Conservation (phyloP, 2,888 invertebrate genomes). For the Tetramorium bicarinatum region DNA sequence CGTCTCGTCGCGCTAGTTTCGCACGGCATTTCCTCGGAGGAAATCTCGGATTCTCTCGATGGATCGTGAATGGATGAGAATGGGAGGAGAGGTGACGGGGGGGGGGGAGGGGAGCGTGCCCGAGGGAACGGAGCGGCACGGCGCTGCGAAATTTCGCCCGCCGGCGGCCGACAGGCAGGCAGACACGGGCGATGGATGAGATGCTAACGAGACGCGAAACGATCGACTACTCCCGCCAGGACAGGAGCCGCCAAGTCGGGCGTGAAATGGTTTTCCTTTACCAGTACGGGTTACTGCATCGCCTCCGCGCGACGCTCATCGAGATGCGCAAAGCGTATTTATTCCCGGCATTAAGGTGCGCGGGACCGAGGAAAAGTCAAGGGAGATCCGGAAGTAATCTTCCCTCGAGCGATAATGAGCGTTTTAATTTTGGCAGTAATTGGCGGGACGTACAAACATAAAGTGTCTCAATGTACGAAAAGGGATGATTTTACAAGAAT, state of each 20-base stretch:
- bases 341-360: slow-evolving; percentile 37
- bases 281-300: slow-evolving; percentile 59
- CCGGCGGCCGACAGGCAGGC: slow-evolving; percentile 68
- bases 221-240: slow-evolving; percentile 77
- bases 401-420: background rate
- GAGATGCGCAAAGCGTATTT: slow-evolving; percentile 62
- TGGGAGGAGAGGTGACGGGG: background rate
- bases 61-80: slow-evolving; percentile 52
- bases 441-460: background rate
- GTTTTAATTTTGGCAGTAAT: background rate
- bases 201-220: slow-evolving; percentile 82
- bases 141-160: slow-evolving; percentile 72
- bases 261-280: slow-evolving; percentile 83
- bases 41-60: slow-evolving; percentile 67
- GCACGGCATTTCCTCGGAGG: slow-evolving; percentile 58
- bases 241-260: slow-evolving; percentile 74
- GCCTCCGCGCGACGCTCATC: slow-evolving; percentile 51
- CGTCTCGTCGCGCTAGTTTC: slow-evolving; percentile 26
- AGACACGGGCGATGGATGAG: slow-evolving; percentile 79
- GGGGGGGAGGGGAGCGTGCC: slow-evolving; percentile 16
- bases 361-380: background rate
- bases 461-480: background rate
- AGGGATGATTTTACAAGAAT: too few species aligned
- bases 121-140: slow-evolving; percentile 46
- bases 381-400: slow-evolving; percentile 13